Evolutionary conservation across 2,113 vertebrate genomes (phyloP), one percentile per base, ranked within the genome.

Genomic region (Vidua macroura): DNA sequence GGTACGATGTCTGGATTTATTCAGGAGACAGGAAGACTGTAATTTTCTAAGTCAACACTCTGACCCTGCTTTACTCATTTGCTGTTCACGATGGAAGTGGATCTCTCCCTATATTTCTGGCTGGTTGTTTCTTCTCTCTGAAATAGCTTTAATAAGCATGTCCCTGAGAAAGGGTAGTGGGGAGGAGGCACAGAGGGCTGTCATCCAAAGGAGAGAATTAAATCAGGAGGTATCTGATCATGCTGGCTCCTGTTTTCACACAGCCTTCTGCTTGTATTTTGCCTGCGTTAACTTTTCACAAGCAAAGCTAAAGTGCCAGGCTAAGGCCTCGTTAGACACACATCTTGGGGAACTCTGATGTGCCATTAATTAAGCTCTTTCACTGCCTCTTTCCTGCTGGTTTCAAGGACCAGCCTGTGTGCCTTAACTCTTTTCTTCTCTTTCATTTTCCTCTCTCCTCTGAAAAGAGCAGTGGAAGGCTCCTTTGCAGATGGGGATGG

Each of bases 41-140:
- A 97, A 98, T 97, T 98, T 98, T 97, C 92, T 86, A 97, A 98
- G 98, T 96, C 97, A 97, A 95, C 97, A 96, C 89, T 72, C 92
- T 98, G 97, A 98, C 97, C 97, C 94, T 84, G 86, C 93, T 97
- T 93, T 88, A 96, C 93, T 96, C 93, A 92, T 96, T 95, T 30
- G 28, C 90, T 90, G 94, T 86, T 95, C 7, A 5, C 68, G 76
- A 97, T 95, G 96, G 96, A 98, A 95, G 92, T 92, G 86, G 66
- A 88, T 96, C 86, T 95, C 60, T 94, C 85, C 91, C 84, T 92
- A 2, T 78, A 85, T 92, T 92, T 96, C 88, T 84, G n/a, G 13
- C 58, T 63, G 83, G 74, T 80, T 91, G 87, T 90, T 67, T 68
- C 74, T 96, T 83, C 70, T 52, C 56, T 95, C 92, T 89, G 93